Percentiles rank a stretch among this genome's conserved stretches.
These are phyloP conservation scores for Uropsilus gracilis DNA, from an alignment of 2,113 vertebrate species.

Conservation along the genomic window DNA sequence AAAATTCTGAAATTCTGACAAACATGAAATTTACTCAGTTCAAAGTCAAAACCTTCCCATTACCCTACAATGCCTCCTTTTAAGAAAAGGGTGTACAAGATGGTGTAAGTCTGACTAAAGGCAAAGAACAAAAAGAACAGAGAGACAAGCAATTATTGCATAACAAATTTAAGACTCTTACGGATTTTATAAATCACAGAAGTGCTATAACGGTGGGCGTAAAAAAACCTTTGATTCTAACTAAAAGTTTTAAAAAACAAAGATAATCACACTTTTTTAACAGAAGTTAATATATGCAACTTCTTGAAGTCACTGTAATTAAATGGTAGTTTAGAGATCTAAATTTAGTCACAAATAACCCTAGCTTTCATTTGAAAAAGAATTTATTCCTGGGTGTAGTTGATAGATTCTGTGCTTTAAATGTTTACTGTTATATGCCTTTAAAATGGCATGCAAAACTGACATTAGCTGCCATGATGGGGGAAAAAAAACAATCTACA, in stretches of 20 bases:
- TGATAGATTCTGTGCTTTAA: slow-evolving; percentile 21
- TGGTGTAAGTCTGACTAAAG: not conserved
- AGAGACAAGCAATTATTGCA: not conserved
- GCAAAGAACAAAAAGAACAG: not conserved
- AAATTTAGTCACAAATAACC: not conserved
- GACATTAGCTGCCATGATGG: not conserved
- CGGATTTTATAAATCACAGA: not conserved
- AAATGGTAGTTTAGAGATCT: not conserved
- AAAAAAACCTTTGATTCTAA: not conserved
- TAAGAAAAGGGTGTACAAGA: not conserved
- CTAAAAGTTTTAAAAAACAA: slow-evolving; percentile 37
- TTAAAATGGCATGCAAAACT: not conserved
- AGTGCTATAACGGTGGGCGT: not conserved
- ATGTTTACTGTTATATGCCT: not conserved
- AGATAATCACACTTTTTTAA: not conserved
- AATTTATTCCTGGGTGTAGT: not conserved
- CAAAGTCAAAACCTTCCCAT: slow-evolving; percentile 2
- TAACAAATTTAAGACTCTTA: slow-evolving; percentile 6
- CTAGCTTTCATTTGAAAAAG: slow-evolving; percentile 37
- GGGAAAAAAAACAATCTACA: not conserved
- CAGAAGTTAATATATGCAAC: not conserved
- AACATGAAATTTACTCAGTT: not conserved
- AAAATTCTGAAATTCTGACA: slow-evolving; percentile 1
- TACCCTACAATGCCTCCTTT: not conserved
- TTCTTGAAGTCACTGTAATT: slow-evolving; percentile 19